phyloP scores from a whole-genome alignment of 2,888 invertebrate species.

The Nemoura dubitans region DNA sequence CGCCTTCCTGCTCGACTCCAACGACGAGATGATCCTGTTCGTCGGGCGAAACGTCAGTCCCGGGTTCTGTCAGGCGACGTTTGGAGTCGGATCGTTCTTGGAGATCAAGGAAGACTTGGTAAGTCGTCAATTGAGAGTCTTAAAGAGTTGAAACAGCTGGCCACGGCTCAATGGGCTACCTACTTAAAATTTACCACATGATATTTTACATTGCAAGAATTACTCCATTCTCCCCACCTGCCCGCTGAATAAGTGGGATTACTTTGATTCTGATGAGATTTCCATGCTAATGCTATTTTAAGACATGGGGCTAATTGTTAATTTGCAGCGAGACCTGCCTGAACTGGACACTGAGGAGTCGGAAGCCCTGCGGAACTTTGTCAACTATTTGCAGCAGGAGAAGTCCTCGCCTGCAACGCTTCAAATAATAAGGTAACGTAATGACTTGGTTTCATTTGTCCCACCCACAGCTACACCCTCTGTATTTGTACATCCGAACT shows the following conservation, averaged over 20 bases:
- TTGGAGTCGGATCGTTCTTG: conserved; percentile 78
- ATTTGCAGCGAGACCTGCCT: conserved; percentile 75
- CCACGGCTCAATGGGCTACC: too few species aligned
- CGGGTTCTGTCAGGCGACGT: conserved; percentile 77
- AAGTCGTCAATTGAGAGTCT: too few species aligned
- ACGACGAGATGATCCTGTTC: conserved; percentile 81
- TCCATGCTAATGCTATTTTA: too few species aligned
- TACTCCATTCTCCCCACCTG: too few species aligned
- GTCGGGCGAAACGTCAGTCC: conserved; percentile 82
- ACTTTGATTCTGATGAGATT: too few species aligned
- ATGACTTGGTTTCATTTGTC: too few species aligned
- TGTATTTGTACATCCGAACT: too few species aligned
- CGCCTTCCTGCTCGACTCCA: conserved; percentile 91
- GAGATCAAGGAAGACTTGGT: conserved; percentile 78
- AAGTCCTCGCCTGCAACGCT: conserved; percentile 82
- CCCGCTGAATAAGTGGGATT: too few species aligned
- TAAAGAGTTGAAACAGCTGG: not conserved
- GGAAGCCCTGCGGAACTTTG: conserved; percentile 78
- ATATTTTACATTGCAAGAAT: too few species aligned
- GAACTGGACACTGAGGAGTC: conserved; percentile 78
- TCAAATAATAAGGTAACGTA: conserved; percentile 84
- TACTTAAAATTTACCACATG: too few species aligned
- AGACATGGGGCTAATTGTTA: too few species aligned
- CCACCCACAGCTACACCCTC: too few species aligned
- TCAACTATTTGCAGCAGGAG: conserved; percentile 84